phyloP scores from a whole-genome alignment of 2,113 vertebrate species.

The Lepidothrix coronata region DNA sequence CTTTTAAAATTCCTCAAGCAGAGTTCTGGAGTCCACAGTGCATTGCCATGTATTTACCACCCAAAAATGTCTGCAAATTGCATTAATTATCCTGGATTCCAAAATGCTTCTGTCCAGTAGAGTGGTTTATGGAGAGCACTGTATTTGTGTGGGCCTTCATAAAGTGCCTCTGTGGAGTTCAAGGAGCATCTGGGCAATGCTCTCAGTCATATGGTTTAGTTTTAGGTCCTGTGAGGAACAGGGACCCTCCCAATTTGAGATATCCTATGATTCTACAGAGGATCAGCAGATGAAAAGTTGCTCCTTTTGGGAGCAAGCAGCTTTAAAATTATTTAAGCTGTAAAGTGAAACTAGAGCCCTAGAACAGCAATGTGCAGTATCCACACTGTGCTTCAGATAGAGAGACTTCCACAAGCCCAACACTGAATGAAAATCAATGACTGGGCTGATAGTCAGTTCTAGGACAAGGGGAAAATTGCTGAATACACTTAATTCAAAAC shows the following conservation, averaged over 20 bases:
- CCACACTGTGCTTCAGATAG: neutral
- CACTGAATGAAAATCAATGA: neutral
- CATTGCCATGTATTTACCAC: neutral
- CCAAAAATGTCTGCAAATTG: neutral
- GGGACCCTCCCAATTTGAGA: neutral
- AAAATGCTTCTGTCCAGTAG: neutral
- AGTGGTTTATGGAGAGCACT: neutral
- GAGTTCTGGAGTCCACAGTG: neutral
- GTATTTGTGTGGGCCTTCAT: neutral
- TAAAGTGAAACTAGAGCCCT: neutral
- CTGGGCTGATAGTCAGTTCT: neutral
- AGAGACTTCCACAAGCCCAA: neutral
- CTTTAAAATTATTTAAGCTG: neutral
- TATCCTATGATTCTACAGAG: neutral
- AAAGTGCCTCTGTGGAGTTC: neutral
- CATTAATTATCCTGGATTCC: neutral
- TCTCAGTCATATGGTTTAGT: neutral
- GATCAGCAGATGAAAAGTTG: neutral
- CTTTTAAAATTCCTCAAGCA: neutral
- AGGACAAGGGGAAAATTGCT: neutral
- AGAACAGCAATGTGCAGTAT: neutral
- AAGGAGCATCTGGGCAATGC: neutral
- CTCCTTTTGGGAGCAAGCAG: neutral
- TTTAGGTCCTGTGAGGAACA: neutral
- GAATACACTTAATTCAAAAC: neutral